Base-by-base conservation (phyloP, 2,113 vertebrate species). In the Corythornis vintsioides region DNA sequence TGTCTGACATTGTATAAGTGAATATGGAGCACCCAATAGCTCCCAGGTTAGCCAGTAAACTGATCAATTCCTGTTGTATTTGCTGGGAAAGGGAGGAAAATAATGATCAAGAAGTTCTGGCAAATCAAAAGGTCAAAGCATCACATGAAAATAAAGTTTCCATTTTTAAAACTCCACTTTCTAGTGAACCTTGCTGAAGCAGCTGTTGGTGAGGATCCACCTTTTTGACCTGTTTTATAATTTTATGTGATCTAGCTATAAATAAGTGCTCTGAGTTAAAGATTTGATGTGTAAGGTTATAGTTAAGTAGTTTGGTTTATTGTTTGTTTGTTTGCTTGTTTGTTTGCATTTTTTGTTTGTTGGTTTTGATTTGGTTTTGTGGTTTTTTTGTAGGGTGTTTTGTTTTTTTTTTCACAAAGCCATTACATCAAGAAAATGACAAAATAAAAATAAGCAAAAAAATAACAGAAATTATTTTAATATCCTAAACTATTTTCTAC, bases 101-200 rank as follows among this genome's bases (percentile, higher is more conserved):
- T 42, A 4, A 4, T 45, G 42, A 89, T 25, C 19, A 75, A 88
- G 25, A 6, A 60, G 21, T 81, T 86, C 69, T 17, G 3, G 73
- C 56, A 88, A 93, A 85, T 12, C 1, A 11, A 95, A 60, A 83
- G 28, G 42, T 86, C 61, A 89, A 74, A 94, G 81, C 57, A 89
- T 26, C 59, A 63, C 33, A 53, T n/a, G 74, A 79, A 82, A 83
- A 69, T 8, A 26, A 89, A 63, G 22, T 66, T 91, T 88, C 42
- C 71, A 0, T 88, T 86, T 92, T 79, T 82, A 55, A 80, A 77
- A 10, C 28, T 56, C 17, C 8, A 35, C 13, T 81, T 91, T 78
- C 31, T 50, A 57, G 45, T 53, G 38, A 82, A 53, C 16, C 15
- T 59, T 42, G 18, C 31, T 93, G 57, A 74, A 93, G 10, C 12